These are phyloP conservation scores for Anguilla megastoma DNA, from an alignment of 2,797 vertebrate species.

Conservation along the genomic window DNA sequence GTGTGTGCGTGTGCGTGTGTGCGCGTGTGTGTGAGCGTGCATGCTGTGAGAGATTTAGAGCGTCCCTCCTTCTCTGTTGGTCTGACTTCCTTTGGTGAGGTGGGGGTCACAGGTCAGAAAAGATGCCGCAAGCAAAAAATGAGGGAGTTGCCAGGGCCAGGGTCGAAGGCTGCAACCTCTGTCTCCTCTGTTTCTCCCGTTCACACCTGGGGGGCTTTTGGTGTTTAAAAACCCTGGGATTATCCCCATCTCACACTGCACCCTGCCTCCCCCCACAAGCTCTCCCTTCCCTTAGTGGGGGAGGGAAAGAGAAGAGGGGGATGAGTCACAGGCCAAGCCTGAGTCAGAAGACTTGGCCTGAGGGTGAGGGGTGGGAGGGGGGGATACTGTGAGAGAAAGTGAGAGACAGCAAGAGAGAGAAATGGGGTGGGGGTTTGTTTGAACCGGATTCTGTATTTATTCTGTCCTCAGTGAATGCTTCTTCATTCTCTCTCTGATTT, in stretches of 20 bases:
- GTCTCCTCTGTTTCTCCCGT: not conserved
- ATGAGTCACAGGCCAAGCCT: conserved; percentile 54
- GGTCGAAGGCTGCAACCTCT: conserved; percentile 25
- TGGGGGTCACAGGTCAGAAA: conserved; percentile 10
- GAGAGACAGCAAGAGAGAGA: conserved; percentile 42
- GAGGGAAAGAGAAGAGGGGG: conserved; percentile 19
- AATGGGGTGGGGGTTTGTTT: conserved; percentile 42
- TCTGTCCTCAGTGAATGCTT: not conserved
- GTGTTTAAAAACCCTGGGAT: conserved; percentile 30
- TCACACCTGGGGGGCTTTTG: conserved; percentile 19
- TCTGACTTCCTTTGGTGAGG: conserved; percentile 24
- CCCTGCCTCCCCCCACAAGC: conserved; percentile 28
- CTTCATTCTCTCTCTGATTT: not conserved
- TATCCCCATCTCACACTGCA: conserved; percentile 31
- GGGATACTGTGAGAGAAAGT: conserved; percentile 45
- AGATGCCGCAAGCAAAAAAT: conserved; percentile 3
- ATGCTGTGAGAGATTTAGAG: not conserved
- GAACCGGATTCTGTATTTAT: not conserved
- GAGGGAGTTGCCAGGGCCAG: not conserved
- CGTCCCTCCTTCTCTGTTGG: conserved; percentile 38
- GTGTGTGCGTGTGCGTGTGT: conserved; percentile 9
- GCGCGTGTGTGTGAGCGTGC: not conserved
- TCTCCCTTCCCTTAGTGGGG: conserved; percentile 29
- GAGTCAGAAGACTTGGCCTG: conserved; percentile 72
- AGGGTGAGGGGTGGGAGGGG: conserved; percentile 59